phyloP scores from a whole-genome alignment of 2,888 invertebrate species.

The Steinernema hermaphroditum region DNA sequence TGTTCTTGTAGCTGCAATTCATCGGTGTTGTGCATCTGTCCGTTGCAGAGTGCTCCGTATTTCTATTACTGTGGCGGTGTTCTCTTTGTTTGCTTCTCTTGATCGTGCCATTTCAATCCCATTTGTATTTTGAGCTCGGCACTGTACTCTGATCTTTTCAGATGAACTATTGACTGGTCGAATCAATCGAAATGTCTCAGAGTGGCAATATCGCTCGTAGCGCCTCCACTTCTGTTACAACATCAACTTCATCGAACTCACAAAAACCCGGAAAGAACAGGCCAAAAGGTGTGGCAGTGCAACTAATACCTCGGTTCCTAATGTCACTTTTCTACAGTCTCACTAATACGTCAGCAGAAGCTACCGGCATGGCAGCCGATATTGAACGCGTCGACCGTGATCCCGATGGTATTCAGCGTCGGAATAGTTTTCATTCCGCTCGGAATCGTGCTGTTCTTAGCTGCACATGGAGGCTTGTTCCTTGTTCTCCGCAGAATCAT shows the following conservation, averaged over 20 bases:
- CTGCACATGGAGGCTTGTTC: constrained; percentile 68
- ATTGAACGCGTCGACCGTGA: constrained; percentile 91
- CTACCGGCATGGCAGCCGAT: constrained; percentile 98
- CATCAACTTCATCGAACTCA: not conserved
- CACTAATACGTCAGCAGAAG: constrained; percentile 84
- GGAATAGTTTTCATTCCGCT: constrained; percentile 96
- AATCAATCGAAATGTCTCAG: not conserved
- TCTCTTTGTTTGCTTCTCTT: too few species aligned
- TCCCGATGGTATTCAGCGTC: constrained; percentile 94
- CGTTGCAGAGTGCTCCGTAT: too few species aligned
- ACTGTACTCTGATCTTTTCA: too few species aligned
- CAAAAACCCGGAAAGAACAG: constrained; percentile 44
- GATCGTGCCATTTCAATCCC: too few species aligned
- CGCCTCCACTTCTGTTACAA: not conserved
- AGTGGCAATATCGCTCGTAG: too few species aligned
- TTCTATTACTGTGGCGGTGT: too few species aligned
- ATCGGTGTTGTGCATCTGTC: too few species aligned
- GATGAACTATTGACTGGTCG: not conserved
- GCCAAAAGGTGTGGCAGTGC: constrained; percentile 46
- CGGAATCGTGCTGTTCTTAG: constrained; percentile 87
- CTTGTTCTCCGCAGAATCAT: too few species aligned
- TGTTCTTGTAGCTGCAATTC: too few species aligned
- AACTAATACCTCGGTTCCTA: not conserved
- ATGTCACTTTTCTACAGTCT: too few species aligned
- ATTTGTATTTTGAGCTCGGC: too few species aligned